Percentiles rank a stretch among this genome's conserved stretches.
Evolutionary conservation across 2,888 invertebrate species (phyloP).

Genomic region (Nymphalis urticae): DNA sequence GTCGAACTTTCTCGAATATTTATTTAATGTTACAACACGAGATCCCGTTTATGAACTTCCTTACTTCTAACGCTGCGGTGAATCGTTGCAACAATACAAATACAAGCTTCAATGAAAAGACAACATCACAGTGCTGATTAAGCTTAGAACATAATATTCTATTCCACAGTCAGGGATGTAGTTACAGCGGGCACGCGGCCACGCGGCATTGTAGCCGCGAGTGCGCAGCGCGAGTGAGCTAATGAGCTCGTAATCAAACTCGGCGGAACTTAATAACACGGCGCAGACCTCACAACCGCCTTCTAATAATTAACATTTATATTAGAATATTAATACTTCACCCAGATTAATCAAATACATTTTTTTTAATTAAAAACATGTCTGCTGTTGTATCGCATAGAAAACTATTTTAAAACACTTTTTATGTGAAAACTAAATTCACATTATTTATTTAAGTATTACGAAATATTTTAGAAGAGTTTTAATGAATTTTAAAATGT

Average conservation of each 20-base stretch:
- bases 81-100: background rate
- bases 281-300: background rate
- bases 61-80: too few species aligned
- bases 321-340: background rate
- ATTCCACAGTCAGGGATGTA: background rate
- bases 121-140: background rate
- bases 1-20: too few species aligned
- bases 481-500: too few species aligned
- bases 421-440: too few species aligned
- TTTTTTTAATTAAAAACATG: background rate
- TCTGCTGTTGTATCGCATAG: background rate
- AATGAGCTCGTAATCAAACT: background rate
- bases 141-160: background rate
- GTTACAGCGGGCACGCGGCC: background rate
- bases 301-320: background rate
- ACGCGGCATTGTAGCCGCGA: constrained; percentile 3
- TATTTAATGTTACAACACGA: too few species aligned
- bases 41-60: too few species aligned
- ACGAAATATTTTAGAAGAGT: too few species aligned
- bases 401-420: background rate
- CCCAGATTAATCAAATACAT: too few species aligned
- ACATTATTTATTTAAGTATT: too few species aligned
- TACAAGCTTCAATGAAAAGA: background rate
- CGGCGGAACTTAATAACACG: background rate
- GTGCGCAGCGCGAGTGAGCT: background rate